Evolutionary conservation across 2,113 vertebrate species (phyloP).

Genomic region (Zapus hudsonius): DNA sequence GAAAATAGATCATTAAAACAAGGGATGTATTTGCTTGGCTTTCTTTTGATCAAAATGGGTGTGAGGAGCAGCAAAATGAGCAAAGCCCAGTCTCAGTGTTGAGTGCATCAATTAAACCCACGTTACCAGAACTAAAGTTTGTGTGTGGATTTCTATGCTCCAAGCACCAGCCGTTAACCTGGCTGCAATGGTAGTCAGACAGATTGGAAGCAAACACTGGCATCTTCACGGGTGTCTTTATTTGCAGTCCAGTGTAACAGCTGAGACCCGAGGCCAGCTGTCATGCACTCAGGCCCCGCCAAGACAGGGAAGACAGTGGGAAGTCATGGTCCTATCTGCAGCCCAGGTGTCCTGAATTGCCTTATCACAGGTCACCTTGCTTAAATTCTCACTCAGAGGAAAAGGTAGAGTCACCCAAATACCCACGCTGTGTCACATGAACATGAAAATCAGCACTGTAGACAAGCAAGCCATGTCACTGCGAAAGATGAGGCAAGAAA

Average conservation of each 20-base stretch:
- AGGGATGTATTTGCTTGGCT: neutral
- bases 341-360: rapidly evolving
- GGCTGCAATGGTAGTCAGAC: neutral
- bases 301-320: neutral
- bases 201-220: neutral
- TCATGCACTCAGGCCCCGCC: too few relatives aligned
- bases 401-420: neutral
- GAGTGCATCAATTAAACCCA: slow-evolving; percentile 2
- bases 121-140: neutral
- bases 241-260: neutral
- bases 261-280: neutral
- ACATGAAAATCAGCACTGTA: neutral
- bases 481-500: rapidly evolving
- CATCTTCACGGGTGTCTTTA: neutral
- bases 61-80: neutral
- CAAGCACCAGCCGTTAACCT: neutral
- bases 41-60: neutral
- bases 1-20: neutral
- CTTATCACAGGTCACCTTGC: neutral
- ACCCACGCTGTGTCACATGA: neutral
- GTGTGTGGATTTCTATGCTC: neutral
- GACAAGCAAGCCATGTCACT: neutral
- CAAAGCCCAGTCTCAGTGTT: neutral
- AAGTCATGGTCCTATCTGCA: neutral
- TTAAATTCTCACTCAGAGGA: neutral